Base-by-base conservation (phyloP, 2,113 vertebrate genomes). In the Athene noctua region DNA sequence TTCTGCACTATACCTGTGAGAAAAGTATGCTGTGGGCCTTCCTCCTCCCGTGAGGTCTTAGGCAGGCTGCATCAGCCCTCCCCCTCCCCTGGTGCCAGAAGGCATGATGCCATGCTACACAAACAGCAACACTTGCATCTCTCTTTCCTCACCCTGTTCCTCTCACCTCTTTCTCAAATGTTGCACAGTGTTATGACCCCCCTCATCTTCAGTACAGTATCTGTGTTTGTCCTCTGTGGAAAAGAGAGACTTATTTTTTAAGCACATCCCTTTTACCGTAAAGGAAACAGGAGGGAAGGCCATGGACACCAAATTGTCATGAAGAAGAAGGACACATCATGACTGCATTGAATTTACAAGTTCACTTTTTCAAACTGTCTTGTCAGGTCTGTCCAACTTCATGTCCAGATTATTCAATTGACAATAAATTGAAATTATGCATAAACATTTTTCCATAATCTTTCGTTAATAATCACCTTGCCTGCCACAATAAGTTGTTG, bases 261-360 rank as follows among this genome's bases (percentile, higher is more conserved):
- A 73, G 9, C 5, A 26, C 25, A 61, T 1, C 15, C 30, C 7
- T 68, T 61, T 71, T 70, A 22, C 29, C 19, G 17, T 42, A 44
- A 57, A 27, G 22, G 6, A 77, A 90, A 57, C 3, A 0, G 30
- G 6, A 70, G 11, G 16, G 8, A 78, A 87, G 29, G 25, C 23
- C n/a, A 70, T 3, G 13, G 38, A 40, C 22, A 58, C 11, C 38
- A 51, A 54, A 73, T 12, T 25, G 4, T 46, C 91, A 11, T 1
- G 32, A 70, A 44, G n/a, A 86, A 65, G 25, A 26, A 75, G 54
- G n/a, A 40, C 0, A 0, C 10, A 65, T 36, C 3, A 11, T 6
- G 22, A 61, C 9, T 58, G 7, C 7, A 23, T 0, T 52, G 34
- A 66, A 5, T 75, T 71, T 20, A 67, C 32, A 6, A 82, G 38